phyloP scores from a whole-genome alignment of 2,797 vertebrate species.

The Notolepis coatsorum region DNA sequence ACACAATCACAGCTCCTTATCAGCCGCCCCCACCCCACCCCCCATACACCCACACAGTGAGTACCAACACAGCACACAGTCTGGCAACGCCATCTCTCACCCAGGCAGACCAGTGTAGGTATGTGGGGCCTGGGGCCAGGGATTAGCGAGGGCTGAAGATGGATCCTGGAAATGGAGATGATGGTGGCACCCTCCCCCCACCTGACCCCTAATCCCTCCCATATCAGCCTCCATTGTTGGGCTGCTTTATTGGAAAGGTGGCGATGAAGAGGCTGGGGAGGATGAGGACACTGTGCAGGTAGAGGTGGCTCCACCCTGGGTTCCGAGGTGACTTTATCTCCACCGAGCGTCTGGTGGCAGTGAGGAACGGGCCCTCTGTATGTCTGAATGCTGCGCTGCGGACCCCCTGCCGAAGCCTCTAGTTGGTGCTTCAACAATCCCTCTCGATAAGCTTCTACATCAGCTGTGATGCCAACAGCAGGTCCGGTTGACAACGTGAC shows the following conservation, averaged over 20 bases:
- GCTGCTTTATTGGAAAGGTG: slow-evolving; percentile 57
- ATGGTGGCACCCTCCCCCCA: slow-evolving; percentile 53
- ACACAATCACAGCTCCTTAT: no score
- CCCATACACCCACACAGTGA: slow-evolving; percentile 16
- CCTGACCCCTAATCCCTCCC: slow-evolving; percentile 68
- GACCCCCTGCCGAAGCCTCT: slow-evolving; percentile 31
- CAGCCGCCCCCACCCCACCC: slow-evolving; percentile 33
- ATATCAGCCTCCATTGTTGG: slow-evolving; percentile 68
- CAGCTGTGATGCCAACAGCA: slow-evolving; percentile 25
- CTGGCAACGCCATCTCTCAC: slow-evolving; percentile 48
- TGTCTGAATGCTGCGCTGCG: slow-evolving; percentile 33
- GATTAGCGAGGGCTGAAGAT: slow-evolving; percentile 68
- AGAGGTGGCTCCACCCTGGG: slow-evolving; percentile 30
- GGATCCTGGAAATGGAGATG: slow-evolving; percentile 71
- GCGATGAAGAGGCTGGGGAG: slow-evolving; percentile 40
- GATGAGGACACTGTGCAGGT: slow-evolving; percentile 45
- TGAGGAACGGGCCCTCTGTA: slow-evolving; percentile 38
- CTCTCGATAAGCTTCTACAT: slow-evolving; percentile 50
- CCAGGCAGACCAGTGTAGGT: slow-evolving; percentile 57
- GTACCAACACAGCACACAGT: slow-evolving; percentile 32
- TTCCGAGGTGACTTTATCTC: slow-evolving; percentile 59
- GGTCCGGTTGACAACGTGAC: slow-evolving; percentile 14
- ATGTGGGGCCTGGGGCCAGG: slow-evolving; percentile 55
- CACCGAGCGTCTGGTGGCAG: slow-evolving; percentile 33
- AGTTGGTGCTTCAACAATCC: slow-evolving; percentile 44